Conservation (phyloP, 2,113 vertebrate genomes). For the Craseonycteris thonglongyai region DNA sequence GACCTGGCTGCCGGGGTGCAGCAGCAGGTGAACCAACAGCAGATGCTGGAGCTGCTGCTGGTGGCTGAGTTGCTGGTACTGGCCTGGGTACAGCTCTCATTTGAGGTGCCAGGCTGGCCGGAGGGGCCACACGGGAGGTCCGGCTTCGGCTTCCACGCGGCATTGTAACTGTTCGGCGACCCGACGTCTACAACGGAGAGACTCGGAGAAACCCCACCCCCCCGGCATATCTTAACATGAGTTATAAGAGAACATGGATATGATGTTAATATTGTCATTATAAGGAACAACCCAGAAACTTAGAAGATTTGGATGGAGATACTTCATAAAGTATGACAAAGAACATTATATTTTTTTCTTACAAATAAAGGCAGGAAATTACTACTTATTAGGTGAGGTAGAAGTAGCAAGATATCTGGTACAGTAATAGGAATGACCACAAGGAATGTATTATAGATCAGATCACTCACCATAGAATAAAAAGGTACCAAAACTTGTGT, state of each 20-base stretch:
- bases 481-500: rapidly evolving
- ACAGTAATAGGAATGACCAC: not conserved
- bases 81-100: too few relatives aligned
- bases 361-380: not conserved
- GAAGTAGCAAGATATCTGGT: not conserved
- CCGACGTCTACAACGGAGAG: too few relatives aligned
- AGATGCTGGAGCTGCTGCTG: too few relatives aligned
- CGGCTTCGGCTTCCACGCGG: too few relatives aligned
- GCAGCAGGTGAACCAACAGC: too few relatives aligned
- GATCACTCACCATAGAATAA: not conserved
- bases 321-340: not conserved
- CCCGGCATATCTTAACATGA: not conserved
- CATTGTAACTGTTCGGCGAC: too few relatives aligned
- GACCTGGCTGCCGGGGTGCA: too few relatives aligned
- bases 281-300: not conserved
- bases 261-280: not conserved
- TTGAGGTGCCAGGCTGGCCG: too few relatives aligned
- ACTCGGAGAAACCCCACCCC: too few relatives aligned
- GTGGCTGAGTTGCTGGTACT: too few relatives aligned
- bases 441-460: not conserved
- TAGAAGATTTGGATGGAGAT: not conserved
- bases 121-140: too few relatives aligned
- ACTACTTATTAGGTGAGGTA: not conserved
- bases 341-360: not conserved
- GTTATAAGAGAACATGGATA: not conserved